These are phyloP conservation scores for Pitangus sulphuratus DNA, from an alignment of 2,797 vertebrate species.

Conservation along the genomic window DNA sequence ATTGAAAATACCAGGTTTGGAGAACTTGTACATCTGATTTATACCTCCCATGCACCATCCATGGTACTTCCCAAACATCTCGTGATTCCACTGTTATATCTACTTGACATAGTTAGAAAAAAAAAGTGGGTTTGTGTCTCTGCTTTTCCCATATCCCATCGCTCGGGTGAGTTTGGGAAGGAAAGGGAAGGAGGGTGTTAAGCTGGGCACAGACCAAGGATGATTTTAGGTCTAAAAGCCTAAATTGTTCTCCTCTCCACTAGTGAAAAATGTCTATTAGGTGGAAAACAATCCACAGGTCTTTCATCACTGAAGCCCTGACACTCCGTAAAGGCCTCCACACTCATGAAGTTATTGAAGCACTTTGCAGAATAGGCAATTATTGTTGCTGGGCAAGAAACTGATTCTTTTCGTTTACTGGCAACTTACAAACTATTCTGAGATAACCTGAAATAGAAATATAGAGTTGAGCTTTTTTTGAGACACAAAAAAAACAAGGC, in stretches of 20 bases:
- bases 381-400: neutral
- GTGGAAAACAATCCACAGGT: neutral
- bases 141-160: neutral
- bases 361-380: neutral
- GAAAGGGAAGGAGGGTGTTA: neutral
- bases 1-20: neutral
- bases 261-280: neutral
- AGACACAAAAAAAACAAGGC: neutral
- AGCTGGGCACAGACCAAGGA: neutral
- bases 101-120: neutral
- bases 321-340: neutral
- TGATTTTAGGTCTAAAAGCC: neutral
- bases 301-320: neutral
- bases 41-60: neutral
- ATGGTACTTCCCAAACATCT: neutral
- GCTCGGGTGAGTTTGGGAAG: neutral
- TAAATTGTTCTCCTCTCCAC: neutral
- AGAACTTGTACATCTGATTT: neutral
- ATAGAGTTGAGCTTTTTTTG: neutral
- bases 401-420: neutral
- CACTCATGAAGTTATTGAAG: neutral
- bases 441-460: neutral
- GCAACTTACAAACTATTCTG: neutral
- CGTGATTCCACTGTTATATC: neutral
- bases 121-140: neutral